Evolutionary conservation across 2,797 vertebrate species (phyloP).

Genomic region (Artibeus lituratus): DNA sequence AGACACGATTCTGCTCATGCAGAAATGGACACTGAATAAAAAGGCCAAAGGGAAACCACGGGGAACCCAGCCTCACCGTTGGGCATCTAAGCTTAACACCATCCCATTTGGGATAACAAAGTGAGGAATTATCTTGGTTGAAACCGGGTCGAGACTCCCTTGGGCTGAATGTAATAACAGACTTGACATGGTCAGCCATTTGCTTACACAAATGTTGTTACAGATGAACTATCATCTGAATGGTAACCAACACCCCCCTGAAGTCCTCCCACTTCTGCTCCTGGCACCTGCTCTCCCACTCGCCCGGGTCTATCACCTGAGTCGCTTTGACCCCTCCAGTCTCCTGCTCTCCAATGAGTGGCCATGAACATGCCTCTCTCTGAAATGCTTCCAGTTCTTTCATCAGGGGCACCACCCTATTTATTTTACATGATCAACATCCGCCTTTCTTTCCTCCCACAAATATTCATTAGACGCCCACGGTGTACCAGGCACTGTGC

Average conservation of each 20-base stretch:
- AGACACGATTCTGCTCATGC: neutral
- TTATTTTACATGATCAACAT: neutral
- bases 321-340: neutral
- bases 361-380: neutral
- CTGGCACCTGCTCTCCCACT: neutral
- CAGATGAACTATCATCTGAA: neutral
- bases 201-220: neutral
- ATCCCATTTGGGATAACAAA: no score
- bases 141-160: neutral
- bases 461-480: neutral
- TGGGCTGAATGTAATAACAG: neutral
- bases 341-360: neutral
- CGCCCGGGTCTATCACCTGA: neutral
- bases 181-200: neutral
- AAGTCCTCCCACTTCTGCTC: no score
- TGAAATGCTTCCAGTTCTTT: neutral
- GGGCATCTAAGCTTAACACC: rapidly evolving
- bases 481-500: neutral
- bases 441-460: neutral
- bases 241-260: no score
- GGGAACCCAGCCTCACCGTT: neutral
- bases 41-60: neutral
- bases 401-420: neutral
- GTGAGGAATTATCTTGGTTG: neutral
- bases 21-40: neutral